A percentile compares a stretch with the other conserved stretches of the same genome.
Conservation (phyloP, 2,888 invertebrate species). For the Himalopsyche kuldschensis region DNA sequence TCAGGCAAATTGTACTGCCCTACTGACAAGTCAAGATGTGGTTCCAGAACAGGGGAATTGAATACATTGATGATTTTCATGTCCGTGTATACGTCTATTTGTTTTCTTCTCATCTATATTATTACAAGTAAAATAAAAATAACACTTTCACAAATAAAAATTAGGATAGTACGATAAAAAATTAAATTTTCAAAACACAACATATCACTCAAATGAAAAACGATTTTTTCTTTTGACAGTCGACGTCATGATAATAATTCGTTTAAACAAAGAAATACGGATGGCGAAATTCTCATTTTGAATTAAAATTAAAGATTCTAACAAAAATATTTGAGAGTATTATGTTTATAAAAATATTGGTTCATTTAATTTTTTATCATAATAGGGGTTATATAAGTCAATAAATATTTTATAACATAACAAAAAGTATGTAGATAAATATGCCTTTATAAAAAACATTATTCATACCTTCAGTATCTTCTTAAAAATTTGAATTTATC, state of each 20-base stretch:
- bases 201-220: too few species aligned
- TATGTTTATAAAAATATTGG: background rate
- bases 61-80: background rate
- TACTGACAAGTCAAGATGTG: conserved; percentile 1
- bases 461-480: background rate
- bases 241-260: too few species aligned
- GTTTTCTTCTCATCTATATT: background rate
- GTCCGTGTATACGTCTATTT: background rate
- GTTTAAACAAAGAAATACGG: too few species aligned
- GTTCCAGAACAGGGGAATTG: conserved; percentile 1
- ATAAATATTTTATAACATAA: background rate
- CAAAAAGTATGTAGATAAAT: background rate
- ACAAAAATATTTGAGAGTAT: too few species aligned
- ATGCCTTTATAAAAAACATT: background rate
- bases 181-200: background rate
- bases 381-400: background rate
- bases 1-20: background rate
- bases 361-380: background rate
- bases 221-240: too few species aligned
- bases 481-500: background rate
- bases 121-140: background rate
- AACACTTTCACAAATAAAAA: background rate
- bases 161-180: background rate
- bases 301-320: too few species aligned
- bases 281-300: too few species aligned